These are phyloP conservation scores for Muricea muricata DNA, from an alignment of 92 coral and sea anemone genomes.

Conservation along the genomic window DNA sequence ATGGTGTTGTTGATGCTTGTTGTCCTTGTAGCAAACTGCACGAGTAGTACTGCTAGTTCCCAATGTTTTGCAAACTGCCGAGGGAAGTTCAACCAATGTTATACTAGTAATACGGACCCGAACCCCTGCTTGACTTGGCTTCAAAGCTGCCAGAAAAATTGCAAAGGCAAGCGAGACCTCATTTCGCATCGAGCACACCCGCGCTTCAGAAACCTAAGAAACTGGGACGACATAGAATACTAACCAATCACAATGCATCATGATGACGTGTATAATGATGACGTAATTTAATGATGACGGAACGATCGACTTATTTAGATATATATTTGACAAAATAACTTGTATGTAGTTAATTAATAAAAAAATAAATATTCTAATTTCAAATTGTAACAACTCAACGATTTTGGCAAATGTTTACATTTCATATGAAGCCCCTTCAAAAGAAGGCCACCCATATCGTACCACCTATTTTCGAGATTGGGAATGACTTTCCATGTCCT, in stretches of 20 bases:
- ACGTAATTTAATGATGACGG: not conserved
- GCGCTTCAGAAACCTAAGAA: not conserved
- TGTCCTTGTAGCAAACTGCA: not conserved
- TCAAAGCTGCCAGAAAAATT: not conserved
- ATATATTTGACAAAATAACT: not conserved
- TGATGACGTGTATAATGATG: too few relatives aligned
- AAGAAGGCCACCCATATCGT: too few relatives aligned
- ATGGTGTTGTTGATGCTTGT: not conserved
- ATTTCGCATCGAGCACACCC: not conserved
- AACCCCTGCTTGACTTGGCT: not conserved
- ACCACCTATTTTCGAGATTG: too few relatives aligned
- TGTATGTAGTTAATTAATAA: conserved; percentile 3
- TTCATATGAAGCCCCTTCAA: too few relatives aligned
- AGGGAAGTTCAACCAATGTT: not conserved
- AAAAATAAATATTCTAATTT: not conserved
- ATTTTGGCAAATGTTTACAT: too few relatives aligned
- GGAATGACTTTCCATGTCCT: too few relatives aligned
- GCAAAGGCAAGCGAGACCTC: not conserved
- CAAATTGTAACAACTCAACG: not conserved
- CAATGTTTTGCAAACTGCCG: not conserved
- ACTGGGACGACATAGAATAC: not conserved
- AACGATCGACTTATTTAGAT: not conserved
- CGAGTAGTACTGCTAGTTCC: not conserved
- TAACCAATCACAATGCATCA: not conserved
- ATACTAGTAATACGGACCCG: too few relatives aligned